phyloP scores from a whole-genome alignment of 2,888 invertebrate species.

The Rhyacophila evoluta region DNA sequence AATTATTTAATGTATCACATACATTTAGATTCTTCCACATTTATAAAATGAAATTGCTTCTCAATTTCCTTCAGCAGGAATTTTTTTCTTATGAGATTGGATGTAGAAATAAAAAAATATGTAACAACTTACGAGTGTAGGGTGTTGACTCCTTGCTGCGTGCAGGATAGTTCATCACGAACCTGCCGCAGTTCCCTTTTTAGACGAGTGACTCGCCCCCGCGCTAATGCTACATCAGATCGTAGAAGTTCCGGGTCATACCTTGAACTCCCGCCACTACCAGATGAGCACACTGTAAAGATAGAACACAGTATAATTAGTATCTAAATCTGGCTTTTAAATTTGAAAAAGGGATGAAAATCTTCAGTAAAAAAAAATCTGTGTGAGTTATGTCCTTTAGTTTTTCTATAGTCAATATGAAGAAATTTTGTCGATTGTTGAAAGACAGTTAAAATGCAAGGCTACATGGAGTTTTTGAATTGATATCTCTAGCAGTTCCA shows the following conservation, averaged over 20 bases:
- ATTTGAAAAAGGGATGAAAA: too few relatives aligned
- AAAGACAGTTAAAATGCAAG: too few relatives aligned
- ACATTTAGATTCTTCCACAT: too few relatives aligned
- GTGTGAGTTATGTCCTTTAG: too few relatives aligned
- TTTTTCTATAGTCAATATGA: too few relatives aligned
- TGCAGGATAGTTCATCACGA: conserved; percentile 90
- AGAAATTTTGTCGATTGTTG: too few relatives aligned
- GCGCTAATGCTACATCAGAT: conserved; percentile 90
- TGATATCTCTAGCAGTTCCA: too few relatives aligned
- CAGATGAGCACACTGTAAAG: conserved; percentile 84
- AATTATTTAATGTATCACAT: too few relatives aligned
- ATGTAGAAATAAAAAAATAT: neutral
- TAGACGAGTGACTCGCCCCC: conserved; percentile 88
- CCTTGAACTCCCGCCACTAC: conserved; percentile 81
- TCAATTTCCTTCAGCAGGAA: neutral
- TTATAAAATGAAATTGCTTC: too few relatives aligned
- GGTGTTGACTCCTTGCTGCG: conserved; percentile 93
- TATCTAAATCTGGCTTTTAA: too few relatives aligned
- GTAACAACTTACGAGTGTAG: conserved; percentile 79
- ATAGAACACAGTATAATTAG: neutral
- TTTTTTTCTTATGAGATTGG: neutral
- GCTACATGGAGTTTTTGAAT: too few relatives aligned
- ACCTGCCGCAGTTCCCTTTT: conserved; percentile 93
- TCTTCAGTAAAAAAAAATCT: too few relatives aligned
- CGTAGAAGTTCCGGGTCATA: conserved; percentile 95